Percentiles rank a stretch among this genome's conserved stretches.
Evolutionary conservation across 2,113 vertebrate species (phyloP).

Genomic region (Onychostruthus taczanowskii): DNA sequence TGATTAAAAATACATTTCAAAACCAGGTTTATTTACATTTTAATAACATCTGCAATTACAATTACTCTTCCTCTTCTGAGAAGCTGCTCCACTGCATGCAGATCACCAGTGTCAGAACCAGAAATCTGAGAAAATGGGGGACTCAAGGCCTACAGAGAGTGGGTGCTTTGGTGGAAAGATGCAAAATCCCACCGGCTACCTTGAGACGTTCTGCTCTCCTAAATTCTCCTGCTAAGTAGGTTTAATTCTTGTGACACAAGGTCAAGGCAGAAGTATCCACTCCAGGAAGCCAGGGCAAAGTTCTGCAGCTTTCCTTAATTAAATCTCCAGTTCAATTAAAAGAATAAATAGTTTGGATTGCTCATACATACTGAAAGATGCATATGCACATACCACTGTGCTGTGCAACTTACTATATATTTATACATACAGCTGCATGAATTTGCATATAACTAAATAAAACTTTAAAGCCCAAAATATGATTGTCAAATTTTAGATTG

Average conservation of each 20-base stretch:
- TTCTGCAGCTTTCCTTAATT: neutral
- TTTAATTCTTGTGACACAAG: neutral
- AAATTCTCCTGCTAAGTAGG: neutral
- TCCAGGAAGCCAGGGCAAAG: neutral
- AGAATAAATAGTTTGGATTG: neutral
- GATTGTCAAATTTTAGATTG: neutral
- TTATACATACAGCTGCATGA: neutral
- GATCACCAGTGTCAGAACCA: neutral
- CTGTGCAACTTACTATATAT: neutral
- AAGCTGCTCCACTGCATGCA: constrained; percentile 44
- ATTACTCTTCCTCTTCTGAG: constrained; percentile 32
- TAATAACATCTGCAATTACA: constrained; percentile 71
- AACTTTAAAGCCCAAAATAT: neutral
- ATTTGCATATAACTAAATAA: neutral
- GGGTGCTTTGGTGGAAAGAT: neutral
- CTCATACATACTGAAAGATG: neutral
- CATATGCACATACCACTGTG: neutral
- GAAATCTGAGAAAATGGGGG: neutral
- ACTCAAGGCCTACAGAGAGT: neutral
- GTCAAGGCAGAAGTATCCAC: neutral
- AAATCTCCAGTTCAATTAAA: neutral
- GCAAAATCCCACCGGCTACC: neutral
- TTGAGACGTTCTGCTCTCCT: neutral
- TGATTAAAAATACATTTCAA: constrained; percentile 59
- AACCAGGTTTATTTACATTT: constrained; percentile 64